These are phyloP conservation scores for Heliconius eleuchia DNA, from an alignment of 1,140 invertebrate species.

Conservation along the genomic window DNA sequence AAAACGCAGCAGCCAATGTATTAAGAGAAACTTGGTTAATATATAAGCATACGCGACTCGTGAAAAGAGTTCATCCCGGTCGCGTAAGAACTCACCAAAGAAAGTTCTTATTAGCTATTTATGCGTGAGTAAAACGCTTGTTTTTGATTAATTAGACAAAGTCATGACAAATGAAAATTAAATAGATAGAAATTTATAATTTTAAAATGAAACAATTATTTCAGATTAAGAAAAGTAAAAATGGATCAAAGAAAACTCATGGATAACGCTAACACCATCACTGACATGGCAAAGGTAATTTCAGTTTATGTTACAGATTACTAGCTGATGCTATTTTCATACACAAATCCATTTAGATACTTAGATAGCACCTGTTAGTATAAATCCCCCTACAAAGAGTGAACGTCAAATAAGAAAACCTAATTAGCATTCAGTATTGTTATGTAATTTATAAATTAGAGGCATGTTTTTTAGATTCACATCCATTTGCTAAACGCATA, in stretches of 20 bases:
- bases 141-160: neutral
- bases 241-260: conserved; percentile 99
- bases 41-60: conserved; percentile 99
- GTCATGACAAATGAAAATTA: neutral
- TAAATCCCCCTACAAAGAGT: neutral
- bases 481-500: conserved; percentile 56
- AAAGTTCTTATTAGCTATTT: conserved; percentile 99
- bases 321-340: conserved; percentile 67
- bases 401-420: neutral
- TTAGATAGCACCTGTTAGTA: conserved; percentile 48
- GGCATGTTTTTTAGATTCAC: conserved; percentile 32
- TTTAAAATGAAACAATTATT: conserved; percentile 49
- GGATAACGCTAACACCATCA: conserved; percentile 99
- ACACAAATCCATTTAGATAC: conserved; percentile 62
- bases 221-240: conserved; percentile 98
- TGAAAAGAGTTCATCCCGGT: conserved; percentile 97
- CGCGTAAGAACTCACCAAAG: conserved; percentile 98
- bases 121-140: conserved; percentile 90
- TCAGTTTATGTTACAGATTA: conserved; percentile 33
- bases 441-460: neutral
- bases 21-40: conserved; percentile 99
- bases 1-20: conserved; percentile 99
- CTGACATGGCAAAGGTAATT: conserved; percentile 99
- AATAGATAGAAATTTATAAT: neutral
- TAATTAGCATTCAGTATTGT: neutral